phyloP scores from a whole-genome alignment of 2,797 vertebrate genomes.

The Myotis myotis region DNA sequence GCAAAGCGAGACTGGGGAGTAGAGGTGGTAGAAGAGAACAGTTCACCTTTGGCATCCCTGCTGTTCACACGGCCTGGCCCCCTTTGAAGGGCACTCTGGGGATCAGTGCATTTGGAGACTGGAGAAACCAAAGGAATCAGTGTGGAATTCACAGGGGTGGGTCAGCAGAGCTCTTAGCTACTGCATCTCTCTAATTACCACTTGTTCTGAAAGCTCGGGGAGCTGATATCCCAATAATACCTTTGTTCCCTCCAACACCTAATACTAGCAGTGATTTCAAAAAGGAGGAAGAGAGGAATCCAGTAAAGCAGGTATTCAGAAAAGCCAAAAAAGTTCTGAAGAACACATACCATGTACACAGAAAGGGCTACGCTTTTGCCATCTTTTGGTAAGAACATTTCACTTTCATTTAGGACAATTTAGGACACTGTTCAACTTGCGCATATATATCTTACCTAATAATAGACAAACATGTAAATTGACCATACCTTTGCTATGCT shows the following conservation, averaged over 20 bases:
- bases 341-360: background rate
- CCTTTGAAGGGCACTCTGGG: background rate
- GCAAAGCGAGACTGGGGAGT: background rate
- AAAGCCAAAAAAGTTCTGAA: background rate
- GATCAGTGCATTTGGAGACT: background rate
- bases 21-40: background rate
- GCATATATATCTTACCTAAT: too few relatives aligned
- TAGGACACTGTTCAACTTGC: background rate
- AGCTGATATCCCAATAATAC: background rate
- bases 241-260: conserved; percentile 43
- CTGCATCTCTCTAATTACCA: background rate
- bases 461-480: too few relatives aligned
- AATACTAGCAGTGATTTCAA: background rate
- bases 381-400: background rate
- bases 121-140: background rate
- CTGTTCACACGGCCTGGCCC: background rate
- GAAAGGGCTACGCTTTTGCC: background rate
- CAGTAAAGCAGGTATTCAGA: conserved; percentile 8
- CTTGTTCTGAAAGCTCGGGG: background rate
- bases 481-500: too few relatives aligned
- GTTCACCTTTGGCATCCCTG: background rate
- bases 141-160: background rate
- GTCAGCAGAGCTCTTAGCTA: background rate
- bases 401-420: background rate
- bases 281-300: conserved; percentile 40